A percentile compares a stretch with the other conserved stretches of the same genome.
These are phyloP conservation scores for Synanceia verrucosa DNA, from an alignment of 2,797 vertebrate species.

Conservation along the genomic window DNA sequence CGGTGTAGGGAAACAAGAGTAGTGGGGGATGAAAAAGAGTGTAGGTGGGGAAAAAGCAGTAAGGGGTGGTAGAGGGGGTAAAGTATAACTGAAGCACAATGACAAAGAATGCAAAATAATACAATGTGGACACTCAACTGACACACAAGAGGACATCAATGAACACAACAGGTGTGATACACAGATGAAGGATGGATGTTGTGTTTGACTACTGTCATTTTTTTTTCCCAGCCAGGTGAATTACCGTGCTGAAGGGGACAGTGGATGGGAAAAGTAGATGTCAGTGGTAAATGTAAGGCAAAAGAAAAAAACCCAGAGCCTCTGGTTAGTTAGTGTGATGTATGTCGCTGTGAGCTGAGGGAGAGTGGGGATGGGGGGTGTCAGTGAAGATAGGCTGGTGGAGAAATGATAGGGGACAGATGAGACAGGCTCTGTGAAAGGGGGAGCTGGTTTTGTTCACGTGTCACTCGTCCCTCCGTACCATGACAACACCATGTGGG, in stretches of 20 bases:
- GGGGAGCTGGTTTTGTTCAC: slow-evolving; percentile 69
- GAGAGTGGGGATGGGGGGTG: slow-evolving; percentile 8
- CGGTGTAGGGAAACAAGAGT: slow-evolving; percentile 45
- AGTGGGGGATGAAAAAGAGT: slow-evolving; percentile 22
- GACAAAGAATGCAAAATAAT: slow-evolving; percentile 15
- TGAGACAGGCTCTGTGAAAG: slow-evolving; percentile 63
- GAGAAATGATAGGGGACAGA: slow-evolving; percentile 71
- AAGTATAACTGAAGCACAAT: slow-evolving; percentile 3
- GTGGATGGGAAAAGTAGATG: slow-evolving; percentile 36
- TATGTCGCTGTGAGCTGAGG: slow-evolving; percentile 57
- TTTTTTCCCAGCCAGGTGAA: slow-evolving; percentile 11
- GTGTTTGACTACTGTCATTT: slow-evolving; percentile 19
- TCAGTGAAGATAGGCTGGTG: slow-evolving; percentile 63
- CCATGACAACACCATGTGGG: slow-evolving; percentile 81
- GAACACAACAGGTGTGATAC: slow-evolving; percentile 60
- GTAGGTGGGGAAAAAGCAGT: not conserved
- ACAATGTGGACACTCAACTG: not conserved
- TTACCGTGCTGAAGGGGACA: slow-evolving; percentile 23
- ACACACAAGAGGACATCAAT: slow-evolving; percentile 35
- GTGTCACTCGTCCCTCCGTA: slow-evolving; percentile 69
- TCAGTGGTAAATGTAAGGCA: slow-evolving; percentile 52
- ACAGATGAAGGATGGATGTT: slow-evolving; percentile 10
- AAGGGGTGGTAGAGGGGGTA: not conserved
- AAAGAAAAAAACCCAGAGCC: slow-evolving; percentile 55
- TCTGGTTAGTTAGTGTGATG: slow-evolving; percentile 75